Base-by-base conservation (phyloP, 2,888 invertebrate species). In the Acanthopleura granulata region DNA sequence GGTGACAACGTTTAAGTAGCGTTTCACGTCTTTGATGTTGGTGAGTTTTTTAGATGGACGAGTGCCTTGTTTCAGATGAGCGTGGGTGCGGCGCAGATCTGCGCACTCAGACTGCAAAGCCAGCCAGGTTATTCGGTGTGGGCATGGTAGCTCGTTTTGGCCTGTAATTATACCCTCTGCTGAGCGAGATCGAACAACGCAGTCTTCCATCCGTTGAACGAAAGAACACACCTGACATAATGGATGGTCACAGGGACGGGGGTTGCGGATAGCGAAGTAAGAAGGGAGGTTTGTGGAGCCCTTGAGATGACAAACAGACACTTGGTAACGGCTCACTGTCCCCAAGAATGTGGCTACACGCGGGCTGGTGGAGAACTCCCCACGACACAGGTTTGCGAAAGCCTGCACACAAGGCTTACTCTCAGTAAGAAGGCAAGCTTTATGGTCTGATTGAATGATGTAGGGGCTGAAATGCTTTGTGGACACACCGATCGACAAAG, bases 351-450 rank as follows among this genome's bases (percentile, higher is more conserved):
- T 78, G 0, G 79, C 76, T 0, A 82, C 78, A 3, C 80, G 61
- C 0, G 81, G 78, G 61, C 81, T 83, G 15, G 49, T 71, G 25
- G 81, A 16, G 77, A 82, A 82, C 62, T 81, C 79, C 18, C 82
- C 81, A 15, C 80, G 74, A 62, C 78, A 71, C 18, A 80, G 71
- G 40, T 81, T 83, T 15, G 78, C 78, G 51, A 78, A 75, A 1
- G 82, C 80, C 57, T 83, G 80, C 0, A 82, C 82, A 76, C 82
- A 83, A 18, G 80, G 80, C 49, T 79, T 57, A 66, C 81, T 80
- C 75, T 82, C 82, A 0, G 81, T 82, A 0, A 83, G 73, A 16
- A 82, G 75, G 27, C 74, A 81, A n/a, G 77, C 69, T 11, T 49
- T 69, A 18, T 74, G 71, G 4, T 70, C 49, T 18, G 80, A 81